Evolutionary conservation across 2,113 vertebrate species (phyloP).

Genomic region (Clarias macrocephalus): DNA sequence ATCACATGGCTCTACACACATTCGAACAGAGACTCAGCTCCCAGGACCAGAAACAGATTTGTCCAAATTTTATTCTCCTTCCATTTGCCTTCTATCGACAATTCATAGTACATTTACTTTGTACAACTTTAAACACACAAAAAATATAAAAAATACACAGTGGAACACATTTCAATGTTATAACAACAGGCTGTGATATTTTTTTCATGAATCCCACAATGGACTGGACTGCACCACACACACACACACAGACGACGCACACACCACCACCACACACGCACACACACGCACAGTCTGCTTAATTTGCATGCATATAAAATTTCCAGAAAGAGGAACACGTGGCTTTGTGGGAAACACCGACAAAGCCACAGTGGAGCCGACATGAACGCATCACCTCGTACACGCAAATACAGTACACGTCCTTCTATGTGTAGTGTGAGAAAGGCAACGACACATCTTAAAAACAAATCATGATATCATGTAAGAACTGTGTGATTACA

Average conservation of each 20-base stretch:
- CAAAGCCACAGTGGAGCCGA: neutral
- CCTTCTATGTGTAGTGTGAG: neutral
- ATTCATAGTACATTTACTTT: neutral
- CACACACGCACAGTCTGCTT: neutral
- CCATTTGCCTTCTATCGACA: neutral
- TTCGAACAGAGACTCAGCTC: neutral
- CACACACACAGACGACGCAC: neutral
- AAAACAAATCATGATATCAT: neutral
- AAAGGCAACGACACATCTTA: neutral
- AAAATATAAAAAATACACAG: neutral
- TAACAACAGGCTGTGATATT: neutral
- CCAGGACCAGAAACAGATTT: neutral
- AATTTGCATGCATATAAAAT: neutral
- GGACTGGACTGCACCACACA: neutral
- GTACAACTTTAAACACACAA: neutral
- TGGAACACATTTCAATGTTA: neutral
- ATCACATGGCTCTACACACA: neutral
- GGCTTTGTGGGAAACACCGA: neutral
- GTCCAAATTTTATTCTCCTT: neutral
- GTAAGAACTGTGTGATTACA: no score
- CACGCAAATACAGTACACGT: neutral
- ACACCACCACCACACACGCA: neutral
- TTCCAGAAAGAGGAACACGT: neutral
- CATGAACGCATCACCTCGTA: neutral
- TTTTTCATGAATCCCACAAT: neutral